Base-by-base conservation (phyloP, 2,888 invertebrate species). In the Sphinx pinastri region DNA sequence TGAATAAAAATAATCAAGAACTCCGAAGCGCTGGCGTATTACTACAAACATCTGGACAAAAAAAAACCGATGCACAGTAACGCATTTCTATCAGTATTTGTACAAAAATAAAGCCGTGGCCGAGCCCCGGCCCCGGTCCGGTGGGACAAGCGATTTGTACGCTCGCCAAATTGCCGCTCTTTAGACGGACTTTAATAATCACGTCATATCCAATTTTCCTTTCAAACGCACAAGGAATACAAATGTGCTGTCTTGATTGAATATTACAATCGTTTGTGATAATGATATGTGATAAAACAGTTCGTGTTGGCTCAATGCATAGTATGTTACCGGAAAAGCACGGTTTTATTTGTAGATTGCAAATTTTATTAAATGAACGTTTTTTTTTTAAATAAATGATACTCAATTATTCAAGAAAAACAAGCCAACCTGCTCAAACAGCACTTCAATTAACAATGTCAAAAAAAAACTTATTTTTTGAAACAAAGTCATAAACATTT, bases 181-280 rank as follows among this genome's bases (percentile, higher is more conserved):
- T 91, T 91, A 91, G 89, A 77, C 81, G 83, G 86, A 86, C 89
- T 91, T 88, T 88, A 86, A 91, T 92, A 92, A 92, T 92, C 92
- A 91, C 91, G 90, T 88, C 92, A 91, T 91, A 91, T 89, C 88
- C 92, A 92, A 92, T 92, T 92, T 91, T 88, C 90, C 81, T 87
- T 85, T 79, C 79, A 78, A 84, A 86, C 88, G 88, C 79, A 76
- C 70, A 70, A 75, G 81, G 92, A 92, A 92, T 93, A 92, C 79
- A 81, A 89, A 92, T 88, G 76, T 77, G 77, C 74, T 71, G 80
- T 78, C 85, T 80, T 89, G 84, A 89, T 88, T 88, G 85, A 88
- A 89, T 86, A 80, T 80, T 75, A 75, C 79, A 79, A 76, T 81
- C 83, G 82, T 84, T 57, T 68, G 55, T 31, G 38, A n/a, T 71